Evolutionary conservation across 2,888 invertebrate species (phyloP).

Genomic region (Apodemia mormo): DNA sequence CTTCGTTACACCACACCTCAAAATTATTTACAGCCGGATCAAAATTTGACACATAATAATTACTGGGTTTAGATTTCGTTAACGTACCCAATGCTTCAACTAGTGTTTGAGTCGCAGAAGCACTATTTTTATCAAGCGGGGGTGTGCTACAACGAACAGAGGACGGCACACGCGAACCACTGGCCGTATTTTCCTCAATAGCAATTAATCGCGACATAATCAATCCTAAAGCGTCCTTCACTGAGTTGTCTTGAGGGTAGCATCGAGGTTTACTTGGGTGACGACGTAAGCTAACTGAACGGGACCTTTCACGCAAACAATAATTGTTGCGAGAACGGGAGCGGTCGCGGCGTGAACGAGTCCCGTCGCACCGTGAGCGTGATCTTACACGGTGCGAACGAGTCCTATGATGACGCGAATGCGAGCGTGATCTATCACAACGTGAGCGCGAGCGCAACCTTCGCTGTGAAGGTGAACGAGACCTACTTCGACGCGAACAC

Average conservation of each 20-base stretch:
- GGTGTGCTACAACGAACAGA: not conserved
- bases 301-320: not conserved
- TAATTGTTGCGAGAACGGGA: not conserved
- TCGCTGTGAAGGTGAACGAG: not conserved
- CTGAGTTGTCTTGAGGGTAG: not conserved
- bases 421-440: not conserved
- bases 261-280: not conserved
- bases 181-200: not conserved
- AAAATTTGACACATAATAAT: not conserved
- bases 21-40: not conserved
- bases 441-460: not conserved
- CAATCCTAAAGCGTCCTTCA: not conserved
- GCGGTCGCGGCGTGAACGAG: not conserved
- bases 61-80: not conserved
- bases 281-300: not conserved
- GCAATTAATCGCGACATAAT: not conserved
- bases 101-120: not conserved
- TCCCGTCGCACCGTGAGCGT: not conserved
- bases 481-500: not conserved
- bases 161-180: not conserved
- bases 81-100: not conserved
- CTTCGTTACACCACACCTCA: not conserved
- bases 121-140: not conserved
- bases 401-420: not conserved
- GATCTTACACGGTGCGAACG: not conserved